phyloP scores from a whole-genome alignment of 53 echinoderm and acorn worm species.

The Holothuria scabra region DNA sequence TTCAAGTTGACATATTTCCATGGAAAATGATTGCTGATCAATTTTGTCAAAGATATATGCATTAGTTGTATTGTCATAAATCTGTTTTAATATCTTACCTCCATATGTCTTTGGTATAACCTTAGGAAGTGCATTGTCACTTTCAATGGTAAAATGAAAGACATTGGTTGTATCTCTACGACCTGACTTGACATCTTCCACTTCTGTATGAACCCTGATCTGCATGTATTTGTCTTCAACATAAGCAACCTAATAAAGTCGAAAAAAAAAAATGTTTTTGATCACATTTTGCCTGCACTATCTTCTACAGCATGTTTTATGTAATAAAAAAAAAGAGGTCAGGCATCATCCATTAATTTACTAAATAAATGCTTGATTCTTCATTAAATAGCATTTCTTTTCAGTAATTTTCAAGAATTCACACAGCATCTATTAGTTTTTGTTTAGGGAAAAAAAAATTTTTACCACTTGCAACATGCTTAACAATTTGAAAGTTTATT shows the following conservation, averaged over 20 bases:
- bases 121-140: conserved; percentile 55
- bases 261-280: background rate
- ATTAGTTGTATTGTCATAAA: background rate
- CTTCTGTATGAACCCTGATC: conserved; percentile 93
- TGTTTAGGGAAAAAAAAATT: too few species aligned
- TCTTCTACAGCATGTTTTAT: too few species aligned
- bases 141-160: conserved; percentile 86
- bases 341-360: too few species aligned
- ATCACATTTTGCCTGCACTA: background rate
- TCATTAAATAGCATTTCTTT: too few species aligned
- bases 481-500: too few species aligned
- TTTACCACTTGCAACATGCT: too few species aligned
- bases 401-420: too few species aligned
- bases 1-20: background rate
- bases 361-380: too few species aligned
- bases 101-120: conserved; percentile 95
- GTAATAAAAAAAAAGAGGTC: too few species aligned
- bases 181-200: conserved; percentile 79
- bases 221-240: conserved; percentile 87
- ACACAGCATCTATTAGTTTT: too few species aligned
- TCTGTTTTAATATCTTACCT: conserved; percentile 56
- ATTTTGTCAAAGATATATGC: background rate
- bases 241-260: conserved; percentile 66
- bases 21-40: too few species aligned
- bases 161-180: conserved; percentile 88